Evolutionary conservation across 2,113 vertebrate species (phyloP).

Genomic region (Monarcha castaneiventris): DNA sequence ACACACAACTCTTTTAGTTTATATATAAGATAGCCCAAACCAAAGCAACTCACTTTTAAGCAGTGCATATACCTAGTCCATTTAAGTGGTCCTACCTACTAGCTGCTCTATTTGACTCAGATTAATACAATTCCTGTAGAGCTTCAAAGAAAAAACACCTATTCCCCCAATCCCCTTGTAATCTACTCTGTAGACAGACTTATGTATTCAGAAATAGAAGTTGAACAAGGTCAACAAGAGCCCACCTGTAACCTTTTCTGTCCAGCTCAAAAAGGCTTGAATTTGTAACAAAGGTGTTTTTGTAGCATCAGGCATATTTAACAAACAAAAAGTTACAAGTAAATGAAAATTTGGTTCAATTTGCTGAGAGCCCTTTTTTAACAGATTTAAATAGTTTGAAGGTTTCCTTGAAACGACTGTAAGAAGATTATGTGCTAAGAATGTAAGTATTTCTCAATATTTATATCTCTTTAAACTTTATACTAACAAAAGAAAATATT

Average conservation of each 20-base stretch:
- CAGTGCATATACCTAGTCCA: too few relatives aligned
- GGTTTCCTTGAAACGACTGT: neutral
- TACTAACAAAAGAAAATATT: neutral
- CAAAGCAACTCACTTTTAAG: neutral
- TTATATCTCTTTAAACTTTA: neutral
- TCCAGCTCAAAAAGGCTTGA: neutral
- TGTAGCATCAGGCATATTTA: neutral
- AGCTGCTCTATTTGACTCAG: neutral
- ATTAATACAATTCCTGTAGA: neutral
- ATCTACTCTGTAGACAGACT: neutral
- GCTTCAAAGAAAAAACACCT: neutral
- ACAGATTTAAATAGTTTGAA: neutral
- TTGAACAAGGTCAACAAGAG: neutral
- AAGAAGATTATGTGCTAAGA: neutral
- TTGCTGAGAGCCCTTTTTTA: neutral
- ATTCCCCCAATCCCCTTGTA: fast-evolving
- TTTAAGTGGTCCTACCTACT: neutral
- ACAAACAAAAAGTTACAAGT: neutral
- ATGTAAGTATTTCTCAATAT: neutral
- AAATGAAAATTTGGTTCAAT: neutral
- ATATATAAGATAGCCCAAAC: neutral
- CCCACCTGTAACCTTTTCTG: neutral
- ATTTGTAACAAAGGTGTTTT: neutral
- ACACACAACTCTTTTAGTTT: neutral
- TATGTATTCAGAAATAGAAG: neutral